These are phyloP conservation scores for Pholis gunnellus DNA, from an alignment of 2,113 vertebrate species.

Conservation along the genomic window DNA sequence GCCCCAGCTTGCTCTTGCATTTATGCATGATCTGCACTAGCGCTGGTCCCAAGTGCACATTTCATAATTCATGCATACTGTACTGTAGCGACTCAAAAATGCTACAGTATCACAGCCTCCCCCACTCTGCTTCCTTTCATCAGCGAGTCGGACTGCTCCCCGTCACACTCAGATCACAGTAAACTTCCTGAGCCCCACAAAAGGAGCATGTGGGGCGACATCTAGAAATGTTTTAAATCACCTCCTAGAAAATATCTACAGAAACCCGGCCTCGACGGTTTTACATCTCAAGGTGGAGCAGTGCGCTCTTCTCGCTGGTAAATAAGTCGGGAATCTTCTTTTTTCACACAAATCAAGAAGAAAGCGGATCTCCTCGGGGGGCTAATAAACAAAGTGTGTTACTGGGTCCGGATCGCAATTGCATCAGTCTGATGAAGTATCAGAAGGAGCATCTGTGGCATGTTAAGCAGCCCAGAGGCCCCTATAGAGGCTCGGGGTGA, in stretches of 20 bases:
- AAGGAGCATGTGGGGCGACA: not conserved
- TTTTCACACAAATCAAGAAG: slow-evolving; percentile 12
- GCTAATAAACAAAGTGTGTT: slow-evolving; percentile 62
- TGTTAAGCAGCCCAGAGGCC: slow-evolving; percentile 59
- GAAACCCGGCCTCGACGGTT: not conserved
- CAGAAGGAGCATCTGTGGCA: slow-evolving; percentile 60
- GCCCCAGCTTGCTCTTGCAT: slow-evolving; percentile 77
- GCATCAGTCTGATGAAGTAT: slow-evolving; percentile 78
- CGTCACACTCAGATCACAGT: slow-evolving; percentile 41
- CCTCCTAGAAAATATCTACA: slow-evolving; percentile 1
- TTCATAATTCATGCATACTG: slow-evolving; percentile 84
- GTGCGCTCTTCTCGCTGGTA: not conserved
- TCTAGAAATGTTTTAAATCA: not conserved
- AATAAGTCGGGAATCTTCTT: slow-evolving; percentile 26
- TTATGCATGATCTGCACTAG: slow-evolving; percentile 82
- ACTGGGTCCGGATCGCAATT: slow-evolving; percentile 68
- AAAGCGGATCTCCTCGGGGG: slow-evolving; percentile 30
- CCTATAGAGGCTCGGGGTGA: slow-evolving; percentile 29
- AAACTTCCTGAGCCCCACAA: slow-evolving; percentile 35
- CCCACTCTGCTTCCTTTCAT: slow-evolving; percentile 63
- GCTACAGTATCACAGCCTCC: slow-evolving; percentile 73
- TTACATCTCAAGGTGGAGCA: not conserved
- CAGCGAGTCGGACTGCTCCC: slow-evolving; percentile 32
- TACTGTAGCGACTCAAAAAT: slow-evolving; percentile 75
- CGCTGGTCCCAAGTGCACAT: slow-evolving; percentile 72